Conservation (phyloP, 37 sponge, comb jelly and placozoan species). For the Agelas oroides region DNA sequence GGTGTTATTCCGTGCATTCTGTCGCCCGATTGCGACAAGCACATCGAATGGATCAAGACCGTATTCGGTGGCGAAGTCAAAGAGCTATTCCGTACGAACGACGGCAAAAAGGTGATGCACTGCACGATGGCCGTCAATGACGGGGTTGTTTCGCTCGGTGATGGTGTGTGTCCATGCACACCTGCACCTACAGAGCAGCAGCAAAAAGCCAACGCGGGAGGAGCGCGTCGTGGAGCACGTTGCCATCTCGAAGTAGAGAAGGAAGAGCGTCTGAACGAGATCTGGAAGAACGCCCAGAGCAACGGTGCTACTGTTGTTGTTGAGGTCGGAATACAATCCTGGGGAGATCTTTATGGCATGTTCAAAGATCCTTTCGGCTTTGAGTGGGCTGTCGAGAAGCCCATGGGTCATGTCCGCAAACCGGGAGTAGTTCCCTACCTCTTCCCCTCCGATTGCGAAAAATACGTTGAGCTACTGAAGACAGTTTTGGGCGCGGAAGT, state of each 20-base stretch:
- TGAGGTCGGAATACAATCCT: slow-evolving; percentile 49
- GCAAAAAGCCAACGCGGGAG: no score
- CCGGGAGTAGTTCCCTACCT: slow-evolving; percentile 60
- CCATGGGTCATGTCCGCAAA: slow-evolving; percentile 9
- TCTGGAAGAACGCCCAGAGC: slow-evolving; percentile 68
- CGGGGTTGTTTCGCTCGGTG: slow-evolving; percentile 41
- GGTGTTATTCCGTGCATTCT: slow-evolving; percentile 55
- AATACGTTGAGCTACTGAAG: slow-evolving; percentile 43
- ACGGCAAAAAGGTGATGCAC: slow-evolving; percentile 53
- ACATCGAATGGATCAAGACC: slow-evolving; percentile 56
- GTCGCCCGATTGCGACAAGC: slow-evolving; percentile 50
- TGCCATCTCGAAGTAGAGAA: slow-evolving; percentile 17
- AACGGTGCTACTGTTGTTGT: slow-evolving; percentile 37
- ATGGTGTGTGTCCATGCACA: background rate
- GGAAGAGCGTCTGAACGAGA: slow-evolving; percentile 10
- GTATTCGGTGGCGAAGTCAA: slow-evolving; percentile 42
- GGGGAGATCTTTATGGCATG: slow-evolving; percentile 48
- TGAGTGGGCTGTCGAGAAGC: slow-evolving; percentile 39
- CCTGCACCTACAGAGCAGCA: no score
- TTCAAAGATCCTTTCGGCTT: slow-evolving; percentile 69
- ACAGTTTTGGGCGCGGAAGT: slow-evolving; percentile 20
- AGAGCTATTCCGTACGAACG: slow-evolving; percentile 4
- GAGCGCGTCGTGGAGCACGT: no score
- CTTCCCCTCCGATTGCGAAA: slow-evolving; percentile 26
- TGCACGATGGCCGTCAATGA: slow-evolving; percentile 32